Evolutionary conservation across 2,888 invertebrate species (phyloP), one percentile per base, ranked within the genome.

Genomic region (Dexiosoma caninum): DNA sequence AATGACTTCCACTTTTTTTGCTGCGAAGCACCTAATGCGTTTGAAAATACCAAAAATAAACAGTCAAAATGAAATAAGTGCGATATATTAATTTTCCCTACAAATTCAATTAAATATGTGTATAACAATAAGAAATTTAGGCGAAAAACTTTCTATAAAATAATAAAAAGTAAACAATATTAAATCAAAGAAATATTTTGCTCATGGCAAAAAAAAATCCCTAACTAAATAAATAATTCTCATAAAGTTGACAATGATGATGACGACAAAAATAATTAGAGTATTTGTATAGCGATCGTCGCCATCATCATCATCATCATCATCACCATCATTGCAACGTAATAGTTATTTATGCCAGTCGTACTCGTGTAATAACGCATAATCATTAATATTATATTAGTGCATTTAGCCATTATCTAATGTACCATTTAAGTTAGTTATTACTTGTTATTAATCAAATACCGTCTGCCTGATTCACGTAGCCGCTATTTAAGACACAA

Each of bases 171-270:
- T 10, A 53, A 59, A 67, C 57, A 30, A 69, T 57, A 74, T 74
- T 79, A 79, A 57, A 40, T 51, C 62, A 10, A 59, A 71, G 60
- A 69, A 16, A 5, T 60, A 35, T 21, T 74, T 78, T 67, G 67
- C 72, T 62, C 62, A 74, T 72, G 62, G 78, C 69, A 78, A 57
- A 69, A 49, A 12, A 74, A 71, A 71, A 60, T 4, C 30, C 21
- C 30, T 19, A 67, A 55, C 67, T 42, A 57, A 57, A 59, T 37
- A 35, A 19, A 1, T 59, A 46, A 55, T 74, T 57, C 53, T 70
- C 35, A 12, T 35, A 46, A 57, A 40, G n/a, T 27, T 55, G 19
- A 60, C n/a, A n/a, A n/a, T 78, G 32, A 78, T 59, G 32, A 57
- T 12, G 37, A 35, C 44, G 3, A 59, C 19, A 37, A 14, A 10